Evolutionary conservation across 2,797 vertebrate genomes (phyloP).

Genomic region (Ceryle rudis): DNA sequence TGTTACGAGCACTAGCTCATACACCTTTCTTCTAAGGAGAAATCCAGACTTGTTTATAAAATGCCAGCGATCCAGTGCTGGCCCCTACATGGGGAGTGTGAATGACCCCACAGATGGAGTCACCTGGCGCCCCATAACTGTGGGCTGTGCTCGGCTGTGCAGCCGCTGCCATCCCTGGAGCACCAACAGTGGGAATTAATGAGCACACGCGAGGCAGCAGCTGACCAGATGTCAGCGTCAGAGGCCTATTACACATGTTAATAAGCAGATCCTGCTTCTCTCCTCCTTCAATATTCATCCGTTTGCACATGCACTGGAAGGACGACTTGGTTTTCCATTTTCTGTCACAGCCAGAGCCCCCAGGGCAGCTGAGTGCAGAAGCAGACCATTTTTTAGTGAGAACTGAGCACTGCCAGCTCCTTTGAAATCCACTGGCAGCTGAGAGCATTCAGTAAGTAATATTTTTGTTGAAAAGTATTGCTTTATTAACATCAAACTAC

Average conservation of each 20-base stretch:
- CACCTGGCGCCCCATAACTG: no score
- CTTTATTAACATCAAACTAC: neutral
- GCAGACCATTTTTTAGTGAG: neutral
- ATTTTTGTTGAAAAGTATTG: neutral
- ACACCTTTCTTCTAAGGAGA: neutral
- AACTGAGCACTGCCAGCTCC: neutral
- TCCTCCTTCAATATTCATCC: neutral
- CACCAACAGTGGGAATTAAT: accelerated
- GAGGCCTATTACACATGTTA: neutral
- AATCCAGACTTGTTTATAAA: neutral
- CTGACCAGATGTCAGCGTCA: neutral
- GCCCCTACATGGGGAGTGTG: neutral
- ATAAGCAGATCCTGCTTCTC: neutral
- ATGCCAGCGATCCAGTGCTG: neutral
- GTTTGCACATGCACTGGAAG: neutral
- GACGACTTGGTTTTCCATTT: neutral
- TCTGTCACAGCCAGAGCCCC: no score
- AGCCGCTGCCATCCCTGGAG: neutral
- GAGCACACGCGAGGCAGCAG: neutral
- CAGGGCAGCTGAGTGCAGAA: neutral
- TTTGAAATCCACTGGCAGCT: neutral
- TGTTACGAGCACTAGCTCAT: neutral
- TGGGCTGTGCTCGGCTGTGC: neutral
- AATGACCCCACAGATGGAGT: neutral
- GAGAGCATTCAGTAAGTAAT: neutral